Conservation (phyloP, 2,888 invertebrate genomes). For the Eupithecia subfuscata region DNA sequence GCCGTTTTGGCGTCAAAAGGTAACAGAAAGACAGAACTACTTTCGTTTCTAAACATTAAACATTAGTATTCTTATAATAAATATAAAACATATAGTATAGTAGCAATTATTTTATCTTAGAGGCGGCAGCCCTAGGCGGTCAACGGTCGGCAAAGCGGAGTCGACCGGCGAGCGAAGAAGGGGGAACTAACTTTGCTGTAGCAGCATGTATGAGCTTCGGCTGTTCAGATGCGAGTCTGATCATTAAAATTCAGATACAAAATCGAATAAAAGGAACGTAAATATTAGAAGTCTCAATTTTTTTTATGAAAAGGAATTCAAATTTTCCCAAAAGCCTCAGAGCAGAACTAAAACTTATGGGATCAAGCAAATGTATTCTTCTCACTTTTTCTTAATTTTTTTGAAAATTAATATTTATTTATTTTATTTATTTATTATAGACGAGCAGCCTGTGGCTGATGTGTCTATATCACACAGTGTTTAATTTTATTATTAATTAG, state of each 20-base stretch:
- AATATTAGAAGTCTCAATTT: not conserved
- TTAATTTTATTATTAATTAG: no score
- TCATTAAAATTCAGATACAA: constrained; percentile 10
- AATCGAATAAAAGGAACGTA: not conserved
- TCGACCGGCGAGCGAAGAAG: constrained; percentile 72
- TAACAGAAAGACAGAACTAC: not conserved
- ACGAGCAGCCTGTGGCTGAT: no score
- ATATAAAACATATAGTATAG: constrained; percentile 1
- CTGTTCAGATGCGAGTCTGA: constrained; percentile 11
- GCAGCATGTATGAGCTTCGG: constrained; percentile 31
- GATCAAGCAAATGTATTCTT: no score
- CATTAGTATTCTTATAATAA: not conserved
- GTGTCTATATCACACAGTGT: no score
- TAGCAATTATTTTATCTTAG: constrained; percentile 7
- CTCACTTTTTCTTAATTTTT: no score
- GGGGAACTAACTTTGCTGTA: constrained; percentile 79
- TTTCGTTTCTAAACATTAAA: not conserved
- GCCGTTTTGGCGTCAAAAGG: not conserved
- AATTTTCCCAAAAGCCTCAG: no score
- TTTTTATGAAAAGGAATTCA: not conserved
- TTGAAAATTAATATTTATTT: no score
- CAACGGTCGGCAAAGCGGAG: constrained; percentile 63
- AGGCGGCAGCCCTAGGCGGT: constrained; percentile 70
- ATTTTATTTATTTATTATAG: no score
- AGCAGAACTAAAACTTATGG: no score